Evolutionary conservation across 2,888 invertebrate species (phyloP).

Genomic region (Troilus luridus): DNA sequence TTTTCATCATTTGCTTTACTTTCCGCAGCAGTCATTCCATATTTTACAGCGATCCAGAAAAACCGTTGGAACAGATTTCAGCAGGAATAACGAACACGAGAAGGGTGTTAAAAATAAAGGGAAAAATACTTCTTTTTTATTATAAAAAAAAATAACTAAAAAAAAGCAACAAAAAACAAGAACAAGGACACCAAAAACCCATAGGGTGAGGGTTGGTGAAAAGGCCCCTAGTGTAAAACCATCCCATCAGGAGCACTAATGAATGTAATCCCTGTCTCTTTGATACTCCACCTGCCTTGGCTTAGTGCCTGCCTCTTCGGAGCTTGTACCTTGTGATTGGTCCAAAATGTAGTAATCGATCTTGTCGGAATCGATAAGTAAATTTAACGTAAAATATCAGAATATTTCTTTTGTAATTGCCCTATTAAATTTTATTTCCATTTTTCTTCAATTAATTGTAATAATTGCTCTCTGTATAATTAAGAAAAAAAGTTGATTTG

Average conservation of each 20-base stretch:
- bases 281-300: constrained; percentile 38
- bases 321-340: background rate
- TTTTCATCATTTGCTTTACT: background rate
- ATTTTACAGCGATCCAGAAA: background rate
- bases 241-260: constrained; percentile 47
- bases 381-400: too few species aligned
- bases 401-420: too few species aligned
- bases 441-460: too few species aligned
- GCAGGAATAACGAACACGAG: background rate
- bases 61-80: background rate
- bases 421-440: too few species aligned
- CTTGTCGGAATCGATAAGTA: too few species aligned
- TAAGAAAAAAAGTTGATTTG: too few species aligned
- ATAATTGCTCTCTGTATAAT: too few species aligned
- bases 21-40: background rate
- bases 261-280: constrained; percentile 44
- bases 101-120: constrained; percentile 17
- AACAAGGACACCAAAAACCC: constrained; percentile 43
- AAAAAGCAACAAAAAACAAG: constrained; percentile 23
- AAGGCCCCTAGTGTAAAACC: constrained; percentile 16
- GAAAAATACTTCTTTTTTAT: background rate
- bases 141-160: background rate
- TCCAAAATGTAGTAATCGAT: background rate
- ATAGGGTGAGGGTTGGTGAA: constrained; percentile 27
- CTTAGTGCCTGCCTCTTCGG: constrained; percentile 9